Percentiles rank a stretch among this genome's conserved stretches.
These are phyloP conservation scores for Tribolium madens DNA, from an alignment of 1,140 invertebrate genomes.

Conservation along the genomic window DNA sequence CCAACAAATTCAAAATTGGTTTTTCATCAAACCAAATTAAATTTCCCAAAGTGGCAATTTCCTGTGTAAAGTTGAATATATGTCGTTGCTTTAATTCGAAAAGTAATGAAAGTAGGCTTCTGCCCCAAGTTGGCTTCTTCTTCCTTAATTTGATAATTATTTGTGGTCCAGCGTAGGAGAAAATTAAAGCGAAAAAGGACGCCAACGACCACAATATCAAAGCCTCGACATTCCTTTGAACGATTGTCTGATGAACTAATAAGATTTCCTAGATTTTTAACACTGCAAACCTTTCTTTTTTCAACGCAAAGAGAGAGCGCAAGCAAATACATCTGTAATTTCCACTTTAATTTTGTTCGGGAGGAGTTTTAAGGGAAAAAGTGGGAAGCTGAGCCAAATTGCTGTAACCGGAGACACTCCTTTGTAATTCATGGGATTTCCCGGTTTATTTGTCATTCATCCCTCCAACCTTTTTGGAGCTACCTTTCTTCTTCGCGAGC, in stretches of 20 bases:
- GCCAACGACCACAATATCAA: constrained; percentile 53
- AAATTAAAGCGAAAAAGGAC: constrained; percentile 45
- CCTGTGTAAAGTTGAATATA: constrained; percentile 18
- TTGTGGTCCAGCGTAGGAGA: constrained; percentile 29
- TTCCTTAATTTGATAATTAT: constrained; percentile 34
- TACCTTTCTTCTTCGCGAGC: constrained; percentile 46
- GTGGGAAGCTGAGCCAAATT: constrained; percentile 61
- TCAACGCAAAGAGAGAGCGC: neutral
- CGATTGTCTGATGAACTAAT: constrained; percentile 51
- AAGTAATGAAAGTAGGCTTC: constrained; percentile 3
- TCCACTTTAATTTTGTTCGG: constrained; percentile 61
- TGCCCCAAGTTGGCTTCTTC: neutral
- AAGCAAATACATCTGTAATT: constrained; percentile 59
- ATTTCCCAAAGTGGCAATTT: constrained; percentile 17
- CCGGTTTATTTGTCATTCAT: constrained; percentile 65
- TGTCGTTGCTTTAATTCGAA: constrained; percentile 2
- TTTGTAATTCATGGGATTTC: constrained; percentile 66
- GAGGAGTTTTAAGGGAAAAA: constrained; percentile 56
- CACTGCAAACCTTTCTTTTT: neutral
- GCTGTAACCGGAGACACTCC: constrained; percentile 63
- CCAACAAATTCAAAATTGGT: neutral
- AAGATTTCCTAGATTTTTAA: constrained; percentile 54
- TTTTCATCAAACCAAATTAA: neutral
- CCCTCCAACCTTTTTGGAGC: constrained; percentile 52
- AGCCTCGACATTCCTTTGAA: constrained; percentile 43